Evolutionary conservation across 2,113 vertebrate genomes (phyloP), one percentile per base, ranked within the genome.

Genomic region (Sphyrna mokarran): DNA sequence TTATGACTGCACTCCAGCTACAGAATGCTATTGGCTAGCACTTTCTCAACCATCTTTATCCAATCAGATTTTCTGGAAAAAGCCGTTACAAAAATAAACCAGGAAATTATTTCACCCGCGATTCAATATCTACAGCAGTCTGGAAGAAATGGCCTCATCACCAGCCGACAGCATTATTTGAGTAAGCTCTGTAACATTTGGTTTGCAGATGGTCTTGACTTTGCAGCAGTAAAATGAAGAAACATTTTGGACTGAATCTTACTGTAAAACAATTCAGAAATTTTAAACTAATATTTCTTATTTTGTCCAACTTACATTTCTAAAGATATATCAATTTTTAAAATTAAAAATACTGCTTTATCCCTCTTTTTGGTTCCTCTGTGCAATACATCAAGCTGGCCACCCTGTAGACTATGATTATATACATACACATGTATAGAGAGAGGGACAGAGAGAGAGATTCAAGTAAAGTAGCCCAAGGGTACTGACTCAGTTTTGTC

Each of bases 1-100:
- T 76, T 76, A 54, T n/a, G 69, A 95, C 69, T 95, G 94, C 40
- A 43, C 43, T 26, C 37, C 40, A 9, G 43, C n/a, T 76, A 72
- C 29, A 33, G 43, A 95, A 95, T 43, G 43, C 94, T 18, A 95
- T 54, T 95, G 94, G 68, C 94, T 29, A 93, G 66, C 70, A 54
- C 29, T 54, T 69, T 93, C 33, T 70, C 40, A 95, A 95, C 68
- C 37, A 54, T 72, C 43, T 95, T 54, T 72, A 95, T 48, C 69
- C 20, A 72, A 95, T 95, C 69, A 95, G 94, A 95, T 76, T 76
- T 95, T 43, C 37, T 94, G 93, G 93, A 70, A 94, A 70, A 94
- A 94, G 63, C 58, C 61, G 63, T 94, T 94, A 43, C 69, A 95
- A 95, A 95, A 95, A 95, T 95, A 76, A 95, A 95, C 94, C 94